Conservation (phyloP, 2,888 invertebrate genomes). For the Leptopilina syphax region DNA sequence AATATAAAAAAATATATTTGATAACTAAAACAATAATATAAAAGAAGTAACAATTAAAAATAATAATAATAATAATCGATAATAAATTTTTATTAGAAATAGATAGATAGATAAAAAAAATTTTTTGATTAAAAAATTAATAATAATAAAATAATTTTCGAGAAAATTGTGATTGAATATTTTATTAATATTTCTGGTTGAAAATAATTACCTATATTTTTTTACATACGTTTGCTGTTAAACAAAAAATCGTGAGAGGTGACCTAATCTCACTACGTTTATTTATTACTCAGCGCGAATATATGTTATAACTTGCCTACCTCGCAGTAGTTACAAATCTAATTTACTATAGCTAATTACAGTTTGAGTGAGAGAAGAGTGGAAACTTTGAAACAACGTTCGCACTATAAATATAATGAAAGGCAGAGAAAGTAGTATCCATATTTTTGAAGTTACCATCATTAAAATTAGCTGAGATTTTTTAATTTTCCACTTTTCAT, state of each 20-base stretch:
- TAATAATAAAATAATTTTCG: too few relatives aligned
- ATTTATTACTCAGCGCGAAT: conserved; percentile 28
- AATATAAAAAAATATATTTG: too few relatives aligned
- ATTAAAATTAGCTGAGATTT: conserved; percentile 16
- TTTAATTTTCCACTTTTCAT: not conserved
- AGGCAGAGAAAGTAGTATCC: conserved; percentile 16
- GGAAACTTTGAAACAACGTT: conserved; percentile 32
- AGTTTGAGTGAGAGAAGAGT: conserved; percentile 49
- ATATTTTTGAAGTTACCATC: conserved; percentile 10
- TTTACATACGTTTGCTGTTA: too few relatives aligned
- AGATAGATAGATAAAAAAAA: too few relatives aligned
- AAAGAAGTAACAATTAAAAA: too few relatives aligned
- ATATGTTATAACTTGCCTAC: conserved; percentile 22
- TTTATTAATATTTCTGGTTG: too few relatives aligned
- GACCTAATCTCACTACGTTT: conserved; percentile 31
- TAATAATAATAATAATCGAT: too few relatives aligned
- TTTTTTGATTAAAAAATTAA: too few relatives aligned
- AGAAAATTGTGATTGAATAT: too few relatives aligned
- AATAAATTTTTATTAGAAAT: too few relatives aligned
- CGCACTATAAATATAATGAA: conserved; percentile 29
- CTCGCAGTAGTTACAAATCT: conserved; percentile 48
- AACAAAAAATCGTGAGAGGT: not conserved
- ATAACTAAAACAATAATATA: too few relatives aligned
- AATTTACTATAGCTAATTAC: conserved; percentile 55
- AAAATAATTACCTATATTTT: too few relatives aligned